A percentile compares a stretch with the other conserved stretches of the same genome.
These are phyloP conservation scores for Druon quercuslanigerum DNA, from an alignment of 1,140 invertebrate species.

Conservation along the genomic window DNA sequence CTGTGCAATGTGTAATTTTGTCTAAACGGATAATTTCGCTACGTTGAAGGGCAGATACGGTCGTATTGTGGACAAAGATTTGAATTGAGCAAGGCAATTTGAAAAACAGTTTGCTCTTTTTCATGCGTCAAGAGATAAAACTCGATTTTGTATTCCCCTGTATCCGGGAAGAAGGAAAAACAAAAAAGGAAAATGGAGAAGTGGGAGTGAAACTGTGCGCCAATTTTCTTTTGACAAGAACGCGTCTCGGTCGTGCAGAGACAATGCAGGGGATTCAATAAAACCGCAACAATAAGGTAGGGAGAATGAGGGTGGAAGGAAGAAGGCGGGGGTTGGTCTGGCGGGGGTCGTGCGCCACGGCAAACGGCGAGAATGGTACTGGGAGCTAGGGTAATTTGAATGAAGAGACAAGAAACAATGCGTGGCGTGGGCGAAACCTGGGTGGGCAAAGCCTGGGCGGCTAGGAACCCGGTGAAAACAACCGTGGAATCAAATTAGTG, in stretches of 20 bases:
- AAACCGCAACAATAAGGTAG: constrained; percentile 74
- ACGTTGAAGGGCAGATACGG: no score
- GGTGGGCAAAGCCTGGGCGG: constrained; percentile 37
- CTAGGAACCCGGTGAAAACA: constrained; percentile 69
- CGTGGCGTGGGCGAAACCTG: constrained; percentile 56
- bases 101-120: not conserved
- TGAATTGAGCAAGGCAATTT: not conserved
- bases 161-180: constrained; percentile 25
- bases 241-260: constrained; percentile 62
- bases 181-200: not conserved
- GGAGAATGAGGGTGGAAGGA: constrained; percentile 43
- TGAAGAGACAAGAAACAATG: constrained; percentile 75
- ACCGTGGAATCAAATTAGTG: constrained; percentile 75
- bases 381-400: constrained; percentile 72
- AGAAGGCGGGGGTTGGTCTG: constrained; percentile 51
- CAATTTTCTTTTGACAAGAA: constrained; percentile 70
- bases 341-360: constrained; percentile 38
- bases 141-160: no score
- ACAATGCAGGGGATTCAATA: constrained; percentile 74
- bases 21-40: no score
- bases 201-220: constrained; percentile 56
- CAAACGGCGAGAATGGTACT: constrained; percentile 59
- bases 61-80: no score
- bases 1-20: no score
- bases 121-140: not conserved